Evolutionary conservation across 2,113 vertebrate genomes (phyloP).

Genomic region (Cettia cetti): DNA sequence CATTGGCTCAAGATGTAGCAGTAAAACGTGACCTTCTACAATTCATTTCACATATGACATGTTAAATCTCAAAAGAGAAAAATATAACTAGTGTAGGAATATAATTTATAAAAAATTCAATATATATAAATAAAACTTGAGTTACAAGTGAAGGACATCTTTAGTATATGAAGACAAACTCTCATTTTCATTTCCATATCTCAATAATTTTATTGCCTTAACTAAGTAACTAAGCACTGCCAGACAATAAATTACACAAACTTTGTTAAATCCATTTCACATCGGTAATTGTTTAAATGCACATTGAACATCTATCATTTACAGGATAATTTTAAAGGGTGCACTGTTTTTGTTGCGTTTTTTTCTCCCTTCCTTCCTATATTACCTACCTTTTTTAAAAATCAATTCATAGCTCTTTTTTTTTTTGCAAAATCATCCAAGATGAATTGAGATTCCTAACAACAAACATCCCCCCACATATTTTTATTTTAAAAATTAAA

Average conservation of each 20-base stretch:
- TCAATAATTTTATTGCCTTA: neutral
- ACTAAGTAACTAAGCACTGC: neutral
- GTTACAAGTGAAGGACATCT: neutral
- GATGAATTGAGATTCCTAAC: neutral
- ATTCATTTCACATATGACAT: neutral
- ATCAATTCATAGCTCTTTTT: neutral
- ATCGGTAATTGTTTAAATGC: neutral
- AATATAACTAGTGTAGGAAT: neutral
- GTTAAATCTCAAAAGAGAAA: neutral
- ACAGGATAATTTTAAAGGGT: neutral
- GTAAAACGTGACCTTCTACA: neutral
- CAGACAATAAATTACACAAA: neutral
- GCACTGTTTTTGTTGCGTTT: neutral
- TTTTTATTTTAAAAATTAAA: neutral
- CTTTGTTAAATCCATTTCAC: neutral
- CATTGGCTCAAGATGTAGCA: neutral
- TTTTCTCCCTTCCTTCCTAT: neutral
- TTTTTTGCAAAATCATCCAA: neutral
- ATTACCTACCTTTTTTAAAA: neutral
- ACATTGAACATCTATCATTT: neutral
- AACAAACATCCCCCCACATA: accelerated
- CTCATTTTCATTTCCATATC: neutral
- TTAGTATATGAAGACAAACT: neutral
- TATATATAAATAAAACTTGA: neutral
- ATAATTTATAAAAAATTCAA: neutral